These are phyloP conservation scores for Drosophila rellima DNA, from an alignment of 2,888 invertebrate genomes.

Conservation along the genomic window DNA sequence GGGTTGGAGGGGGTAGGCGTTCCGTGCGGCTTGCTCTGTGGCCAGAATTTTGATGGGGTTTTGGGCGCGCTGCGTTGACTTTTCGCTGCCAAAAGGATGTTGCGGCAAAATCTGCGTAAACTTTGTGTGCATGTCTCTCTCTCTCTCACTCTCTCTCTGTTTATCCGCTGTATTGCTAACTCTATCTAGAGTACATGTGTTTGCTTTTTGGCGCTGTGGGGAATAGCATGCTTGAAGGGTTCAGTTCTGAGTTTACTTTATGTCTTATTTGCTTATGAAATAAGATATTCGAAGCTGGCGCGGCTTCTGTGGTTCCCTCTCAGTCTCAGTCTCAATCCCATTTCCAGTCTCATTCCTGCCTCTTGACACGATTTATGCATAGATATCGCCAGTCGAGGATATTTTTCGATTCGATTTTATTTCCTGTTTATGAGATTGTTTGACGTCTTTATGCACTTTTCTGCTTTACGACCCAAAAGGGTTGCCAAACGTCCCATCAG, in stretches of 20 bases:
- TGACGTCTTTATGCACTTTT: conserved; percentile 74
- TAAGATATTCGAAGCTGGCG: conserved; percentile 68
- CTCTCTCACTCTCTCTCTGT: conserved; percentile 11
- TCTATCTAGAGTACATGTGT: conserved; percentile 36
- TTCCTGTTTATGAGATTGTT: conserved; percentile 79
- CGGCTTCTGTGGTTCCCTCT: conserved; percentile 32
- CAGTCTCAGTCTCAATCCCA: conserved; percentile 24
- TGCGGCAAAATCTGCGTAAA: conserved; percentile 79
- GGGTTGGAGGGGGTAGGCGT: conserved; percentile 5
- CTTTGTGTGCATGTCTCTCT: conserved; percentile 51
- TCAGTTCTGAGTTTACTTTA: conserved; percentile 66
- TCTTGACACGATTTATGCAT: conserved; percentile 62
- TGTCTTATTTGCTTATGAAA: conserved; percentile 81
- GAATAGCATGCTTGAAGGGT: conserved; percentile 45
- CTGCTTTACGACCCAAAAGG: conserved; percentile 64
- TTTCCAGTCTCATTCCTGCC: conserved; percentile 16
- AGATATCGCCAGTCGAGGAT: conserved; percentile 44
- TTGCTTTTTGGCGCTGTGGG: conserved; percentile 40
- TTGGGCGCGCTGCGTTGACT: conserved; percentile 45
- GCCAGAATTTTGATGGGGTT: conserved; percentile 84
- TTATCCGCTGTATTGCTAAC: conserved; percentile 2
- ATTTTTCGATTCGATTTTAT: conserved; percentile 69
- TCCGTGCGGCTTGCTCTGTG: conserved; percentile 67
- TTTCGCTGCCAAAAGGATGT: conserved; percentile 63
- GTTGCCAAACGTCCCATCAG: conserved; percentile 39